phyloP scores from a whole-genome alignment of 1,140 invertebrate species.

The Drosophila tristis region DNA sequence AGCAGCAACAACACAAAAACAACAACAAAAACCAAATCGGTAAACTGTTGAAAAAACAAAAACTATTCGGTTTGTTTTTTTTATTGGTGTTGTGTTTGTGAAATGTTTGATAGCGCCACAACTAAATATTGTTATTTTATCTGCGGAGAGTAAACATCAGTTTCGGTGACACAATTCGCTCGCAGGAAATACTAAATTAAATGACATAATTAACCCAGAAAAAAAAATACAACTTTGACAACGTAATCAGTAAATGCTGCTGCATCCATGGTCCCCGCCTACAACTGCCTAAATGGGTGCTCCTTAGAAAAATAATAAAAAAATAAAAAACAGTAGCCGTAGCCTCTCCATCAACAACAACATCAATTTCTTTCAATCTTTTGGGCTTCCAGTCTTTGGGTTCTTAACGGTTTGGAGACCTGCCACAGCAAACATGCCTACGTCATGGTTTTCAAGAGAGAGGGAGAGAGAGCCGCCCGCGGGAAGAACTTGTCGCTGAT shows the following conservation, averaged over 20 bases:
- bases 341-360: conserved; percentile 20
- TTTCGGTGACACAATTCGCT: conserved; percentile 62
- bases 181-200: conserved; percentile 82
- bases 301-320: conserved; percentile 23
- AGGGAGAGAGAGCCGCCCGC: background rate
- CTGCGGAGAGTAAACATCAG: conserved; percentile 23
- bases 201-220: conserved; percentile 71
- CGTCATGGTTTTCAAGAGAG: conserved; percentile 49
- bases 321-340: conserved; percentile 40
- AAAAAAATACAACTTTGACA: conserved; percentile 23
- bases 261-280: no score
- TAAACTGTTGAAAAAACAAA: conserved; percentile 52
- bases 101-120: conserved; percentile 56
- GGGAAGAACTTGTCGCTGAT: conserved; percentile 56
- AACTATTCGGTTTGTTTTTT: conserved; percentile 33
- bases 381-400: conserved; percentile 48
- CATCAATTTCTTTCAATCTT: conserved; percentile 43
- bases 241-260: no score
- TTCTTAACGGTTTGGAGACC: conserved; percentile 56
- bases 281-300: background rate
- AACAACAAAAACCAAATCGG: conserved; percentile 29
- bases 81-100: conserved; percentile 30
- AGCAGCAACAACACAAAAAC: conserved; percentile 21
- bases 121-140: conserved; percentile 36
- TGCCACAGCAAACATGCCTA: conserved; percentile 46